Evolutionary conservation across 2,113 vertebrate species (phyloP).

Genomic region (Corvus cornix): DNA sequence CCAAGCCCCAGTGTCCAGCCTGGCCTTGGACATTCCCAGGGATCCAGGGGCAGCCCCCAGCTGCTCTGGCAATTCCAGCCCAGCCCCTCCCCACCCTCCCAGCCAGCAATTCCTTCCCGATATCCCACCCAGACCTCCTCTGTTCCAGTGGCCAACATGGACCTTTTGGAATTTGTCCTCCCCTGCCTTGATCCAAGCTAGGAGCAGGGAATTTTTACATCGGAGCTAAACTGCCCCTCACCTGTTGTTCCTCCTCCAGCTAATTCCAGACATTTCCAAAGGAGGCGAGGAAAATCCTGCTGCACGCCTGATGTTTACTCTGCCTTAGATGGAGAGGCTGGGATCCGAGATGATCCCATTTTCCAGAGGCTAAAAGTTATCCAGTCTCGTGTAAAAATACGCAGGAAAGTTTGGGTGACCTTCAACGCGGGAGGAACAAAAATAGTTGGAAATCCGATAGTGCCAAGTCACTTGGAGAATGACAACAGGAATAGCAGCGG

Average conservation of each 20-base stretch:
- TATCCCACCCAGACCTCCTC: no score
- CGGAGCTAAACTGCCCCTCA: background rate
- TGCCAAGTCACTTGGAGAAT: background rate
- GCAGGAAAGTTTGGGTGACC: background rate
- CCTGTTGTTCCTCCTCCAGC: background rate
- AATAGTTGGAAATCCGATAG: constrained; percentile 31
- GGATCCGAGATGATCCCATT: background rate
- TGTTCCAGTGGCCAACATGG: background rate
- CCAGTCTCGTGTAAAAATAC: background rate
- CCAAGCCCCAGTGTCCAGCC: background rate
- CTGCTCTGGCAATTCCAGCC: background rate
- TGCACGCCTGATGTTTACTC: background rate
- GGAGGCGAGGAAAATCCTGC: no score
- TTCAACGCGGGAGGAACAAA: background rate
- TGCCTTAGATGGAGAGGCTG: background rate
- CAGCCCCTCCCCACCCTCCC: no score
- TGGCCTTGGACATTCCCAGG: background rate
- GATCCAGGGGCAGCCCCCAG: background rate
- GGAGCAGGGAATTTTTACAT: background rate
- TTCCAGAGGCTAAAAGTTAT: background rate
- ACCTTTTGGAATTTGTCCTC: background rate
- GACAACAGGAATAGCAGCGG: background rate
- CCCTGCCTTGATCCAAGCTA: background rate
- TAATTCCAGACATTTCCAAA: background rate
- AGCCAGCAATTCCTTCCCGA: no score